These are phyloP conservation scores for Olivierus martensii DNA, from an alignment of 1,140 invertebrate species.

Conservation along the genomic window DNA sequence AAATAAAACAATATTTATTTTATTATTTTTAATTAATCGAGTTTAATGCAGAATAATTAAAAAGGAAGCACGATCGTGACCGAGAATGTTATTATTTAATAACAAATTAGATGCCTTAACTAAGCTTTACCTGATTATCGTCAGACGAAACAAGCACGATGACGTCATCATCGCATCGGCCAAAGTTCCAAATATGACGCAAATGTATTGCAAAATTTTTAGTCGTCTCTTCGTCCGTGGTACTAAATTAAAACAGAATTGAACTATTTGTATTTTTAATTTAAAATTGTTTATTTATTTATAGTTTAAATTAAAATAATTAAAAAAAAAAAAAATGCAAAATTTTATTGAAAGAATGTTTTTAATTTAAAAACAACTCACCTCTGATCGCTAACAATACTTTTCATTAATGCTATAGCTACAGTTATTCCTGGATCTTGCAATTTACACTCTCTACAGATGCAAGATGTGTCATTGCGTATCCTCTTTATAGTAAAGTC, in stretches of 20 bases:
- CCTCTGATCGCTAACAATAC: conserved; percentile 2
- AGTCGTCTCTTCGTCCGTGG: neutral
- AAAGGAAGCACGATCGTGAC: too few species aligned
- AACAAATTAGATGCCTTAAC: too few species aligned
- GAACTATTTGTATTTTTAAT: too few species aligned
- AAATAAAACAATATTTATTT: too few species aligned
- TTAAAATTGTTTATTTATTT: too few species aligned
- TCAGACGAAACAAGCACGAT: neutral
- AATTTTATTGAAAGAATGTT: too few species aligned
- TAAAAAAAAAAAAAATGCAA: too few species aligned
- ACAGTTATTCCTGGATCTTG: neutral
- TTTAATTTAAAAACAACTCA: neutral
- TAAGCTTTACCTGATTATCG: conserved; percentile 8
- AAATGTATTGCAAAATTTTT: conserved; percentile 2
- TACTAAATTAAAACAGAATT: neutral
- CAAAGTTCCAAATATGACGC: conserved; percentile 2
- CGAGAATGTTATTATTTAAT: too few species aligned
- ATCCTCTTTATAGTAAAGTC: neutral
- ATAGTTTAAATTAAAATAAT: too few species aligned
- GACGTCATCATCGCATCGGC: conserved; percentile 3
- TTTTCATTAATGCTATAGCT: conserved; percentile 1
- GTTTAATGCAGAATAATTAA: too few species aligned
- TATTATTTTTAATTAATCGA: too few species aligned
- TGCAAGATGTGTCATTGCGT: neutral
- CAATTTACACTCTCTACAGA: neutral